These are phyloP conservation scores for Anabacerthia variegaticeps DNA, from an alignment of 2,797 vertebrate species.

Conservation along the genomic window DNA sequence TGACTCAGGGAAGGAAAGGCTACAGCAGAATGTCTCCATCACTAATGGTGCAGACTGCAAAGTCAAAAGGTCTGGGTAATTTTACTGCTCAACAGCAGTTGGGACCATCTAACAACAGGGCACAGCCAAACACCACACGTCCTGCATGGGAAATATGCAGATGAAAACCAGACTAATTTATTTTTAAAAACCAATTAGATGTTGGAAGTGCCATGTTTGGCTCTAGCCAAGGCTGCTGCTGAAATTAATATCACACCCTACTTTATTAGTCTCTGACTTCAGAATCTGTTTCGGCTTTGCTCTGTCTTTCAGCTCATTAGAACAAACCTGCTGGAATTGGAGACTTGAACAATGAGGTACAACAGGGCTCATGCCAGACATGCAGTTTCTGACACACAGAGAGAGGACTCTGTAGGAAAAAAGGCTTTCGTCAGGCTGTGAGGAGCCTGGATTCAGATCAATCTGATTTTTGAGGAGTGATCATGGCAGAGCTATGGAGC, in stretches of 20 bases:
- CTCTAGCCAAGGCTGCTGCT: conserved; percentile 47
- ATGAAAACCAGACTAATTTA: conserved; percentile 59
- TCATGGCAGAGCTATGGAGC: background rate
- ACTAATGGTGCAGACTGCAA: background rate
- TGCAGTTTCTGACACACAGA: background rate
- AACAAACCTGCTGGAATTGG: conserved; percentile 45
- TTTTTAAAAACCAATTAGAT: conserved; percentile 61
- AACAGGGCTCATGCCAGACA: background rate
- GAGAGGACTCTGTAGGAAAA: background rate
- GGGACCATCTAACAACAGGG: conserved; percentile 37
- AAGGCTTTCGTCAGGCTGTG: background rate
- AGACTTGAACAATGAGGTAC: background rate
- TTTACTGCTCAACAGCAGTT: background rate
- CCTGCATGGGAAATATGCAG: conserved; percentile 26
- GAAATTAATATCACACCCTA: conserved; percentile 64
- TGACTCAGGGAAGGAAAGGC: conserved; percentile 20
- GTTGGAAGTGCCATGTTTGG: conserved; percentile 23
- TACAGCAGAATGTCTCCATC: background rate
- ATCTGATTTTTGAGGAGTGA: background rate
- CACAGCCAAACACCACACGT: background rate
- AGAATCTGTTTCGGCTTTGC: conserved; percentile 34
- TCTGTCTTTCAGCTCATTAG: conserved; percentile 57
- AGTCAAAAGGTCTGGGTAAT: conserved; percentile 48
- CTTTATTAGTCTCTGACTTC: conserved; percentile 56
- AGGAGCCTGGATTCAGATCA: background rate